Base-by-base conservation (phyloP, 2,113 vertebrate genomes). In the Aphyosemion australe region DNA sequence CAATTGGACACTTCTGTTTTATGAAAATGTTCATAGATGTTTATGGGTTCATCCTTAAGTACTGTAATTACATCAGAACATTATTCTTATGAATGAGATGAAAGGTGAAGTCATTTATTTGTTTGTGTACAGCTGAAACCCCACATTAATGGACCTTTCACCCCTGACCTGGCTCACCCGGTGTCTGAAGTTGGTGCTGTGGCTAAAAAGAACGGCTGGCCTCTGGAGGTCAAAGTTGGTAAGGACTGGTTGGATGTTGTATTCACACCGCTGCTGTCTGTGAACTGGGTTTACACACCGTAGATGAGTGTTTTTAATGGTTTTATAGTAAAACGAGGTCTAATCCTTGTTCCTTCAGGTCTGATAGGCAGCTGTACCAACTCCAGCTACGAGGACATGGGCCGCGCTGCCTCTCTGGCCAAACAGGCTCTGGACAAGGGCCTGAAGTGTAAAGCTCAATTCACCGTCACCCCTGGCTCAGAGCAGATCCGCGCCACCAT, bases 311-410 rank as follows among this genome's bases (percentile, higher is more conserved):
- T 21, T 59, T 37, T 12, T 60, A 62, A 60, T 64, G 76, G 46
- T 82, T 77, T 68, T 60, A 60, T 5, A 16, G 39, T 60, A 65
- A 78, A 74, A 82, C 69, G 4, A 11, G 63, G 87, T 80, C 45
- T 47, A 51, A 18, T 55, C 54, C 59, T 73, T 63, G 18, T 78
- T 61, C 37, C 42, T 43, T 5, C 11, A 97, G 96, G 96, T 84
- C 89, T 98, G 83, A 98, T 98, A 18, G 96, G 95, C 83, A 98
- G 96, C 92, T 98, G 96, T 72, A 98, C 96, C 75, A 98, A 98
- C 89, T 98, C 96, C 6, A 98, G 97, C 84, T 98, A 98, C 1
- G 96, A 98, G 74, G 96, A 98, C 82, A 98, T 98, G 97, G 96
- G 96, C 46, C 93, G 96, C 26, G 94, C 95, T 0, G 95, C 95